phyloP scores from a whole-genome alignment of 2,888 invertebrate species.

The Seira musarum region DNA sequence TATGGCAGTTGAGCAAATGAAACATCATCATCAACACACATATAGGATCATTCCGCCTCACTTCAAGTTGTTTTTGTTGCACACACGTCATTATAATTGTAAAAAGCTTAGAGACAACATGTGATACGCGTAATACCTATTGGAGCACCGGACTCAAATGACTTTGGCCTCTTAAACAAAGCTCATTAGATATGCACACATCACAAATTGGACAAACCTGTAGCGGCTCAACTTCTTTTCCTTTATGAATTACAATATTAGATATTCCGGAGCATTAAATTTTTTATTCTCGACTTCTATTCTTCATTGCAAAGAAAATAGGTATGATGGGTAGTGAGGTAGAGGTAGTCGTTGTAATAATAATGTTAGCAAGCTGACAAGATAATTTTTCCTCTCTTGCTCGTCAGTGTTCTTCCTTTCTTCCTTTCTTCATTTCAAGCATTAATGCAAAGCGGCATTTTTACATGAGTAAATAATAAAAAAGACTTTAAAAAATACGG shows the following conservation, averaged over 20 bases:
- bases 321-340: too few species aligned
- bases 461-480: constrained; percentile 17
- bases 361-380: too few species aligned
- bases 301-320: too few species aligned
- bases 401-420: not conserved
- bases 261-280: constrained; percentile 26
- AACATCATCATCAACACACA: constrained; percentile 15
- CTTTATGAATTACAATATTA: constrained; percentile 44
- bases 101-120: not conserved
- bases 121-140: not conserved
- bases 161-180: constrained; percentile 25
- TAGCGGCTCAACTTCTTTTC: constrained; percentile 51
- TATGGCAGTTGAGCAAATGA: constrained; percentile 27
- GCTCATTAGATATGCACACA: constrained; percentile 57
- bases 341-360: too few species aligned
- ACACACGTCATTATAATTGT: constrained; percentile 16
- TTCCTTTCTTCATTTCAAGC: too few species aligned
- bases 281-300: too few species aligned
- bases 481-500: constrained; percentile 21
- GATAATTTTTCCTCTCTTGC: not conserved
- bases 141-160: not conserved
- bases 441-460: constrained; percentile 31
- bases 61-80: not conserved
- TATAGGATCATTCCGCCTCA: not conserved
- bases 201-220: constrained; percentile 57